Evolutionary conservation across 37 sponge, comb jelly and placozoan species (phyloP).

Genomic region (Aplysina aerophoba): DNA sequence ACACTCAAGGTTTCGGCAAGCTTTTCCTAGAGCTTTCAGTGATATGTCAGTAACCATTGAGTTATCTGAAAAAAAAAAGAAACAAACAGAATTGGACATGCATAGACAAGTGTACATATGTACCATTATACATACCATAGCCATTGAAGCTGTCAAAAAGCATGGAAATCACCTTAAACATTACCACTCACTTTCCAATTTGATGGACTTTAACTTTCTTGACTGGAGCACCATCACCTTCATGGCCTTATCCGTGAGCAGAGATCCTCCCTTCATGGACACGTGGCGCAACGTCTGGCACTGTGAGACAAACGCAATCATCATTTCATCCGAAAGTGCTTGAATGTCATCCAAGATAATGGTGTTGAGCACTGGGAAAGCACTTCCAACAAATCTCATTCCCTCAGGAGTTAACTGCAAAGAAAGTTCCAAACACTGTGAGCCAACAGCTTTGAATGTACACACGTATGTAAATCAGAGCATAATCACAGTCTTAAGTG

Average conservation of each 20-base stretch:
- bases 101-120: not conserved
- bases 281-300: conserved; percentile 81
- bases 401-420: conserved; percentile 82
- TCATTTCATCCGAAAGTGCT: conserved; percentile 64
- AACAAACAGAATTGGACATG: no score
- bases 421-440: not conserved
- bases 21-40: conserved; percentile 72
- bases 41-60: conserved; percentile 66
- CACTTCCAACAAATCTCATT: conserved; percentile 73
- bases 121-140: not conserved
- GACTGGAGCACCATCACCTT: conserved; percentile 69
- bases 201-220: conserved; percentile 67
- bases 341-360: conserved; percentile 83
- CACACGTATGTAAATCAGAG: no score
- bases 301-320: conserved; percentile 63
- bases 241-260: conserved; percentile 70
- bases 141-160: not conserved
- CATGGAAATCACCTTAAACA: not conserved
- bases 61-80: conserved; percentile 43
- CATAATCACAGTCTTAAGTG: no score
- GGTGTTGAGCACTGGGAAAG: conserved; percentile 84
- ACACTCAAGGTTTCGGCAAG: conserved; percentile 78
- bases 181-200: conserved; percentile 67
- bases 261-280: conserved; percentile 64
- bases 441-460: not conserved